Evolutionary conservation across 2,113 vertebrate species (phyloP).

Genomic region (Parotia lawesii): DNA sequence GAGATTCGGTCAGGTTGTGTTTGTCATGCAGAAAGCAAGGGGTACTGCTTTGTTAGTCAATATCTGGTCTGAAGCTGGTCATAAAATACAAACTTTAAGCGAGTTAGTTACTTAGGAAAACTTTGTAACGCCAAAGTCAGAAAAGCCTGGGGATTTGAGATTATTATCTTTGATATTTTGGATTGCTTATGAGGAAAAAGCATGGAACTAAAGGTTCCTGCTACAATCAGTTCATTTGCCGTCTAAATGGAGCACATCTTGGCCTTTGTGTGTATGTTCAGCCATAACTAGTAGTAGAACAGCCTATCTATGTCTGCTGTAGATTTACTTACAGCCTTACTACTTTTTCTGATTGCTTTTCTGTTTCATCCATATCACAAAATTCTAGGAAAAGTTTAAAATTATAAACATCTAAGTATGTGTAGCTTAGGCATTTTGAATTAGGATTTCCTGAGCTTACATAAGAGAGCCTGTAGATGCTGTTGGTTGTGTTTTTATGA

Average conservation of each 20-base stretch:
- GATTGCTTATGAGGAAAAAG: not conserved
- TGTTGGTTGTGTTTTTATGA: not conserved
- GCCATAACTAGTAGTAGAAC: not conserved
- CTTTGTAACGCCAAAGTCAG: not conserved
- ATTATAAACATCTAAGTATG: not conserved
- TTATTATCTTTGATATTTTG: not conserved
- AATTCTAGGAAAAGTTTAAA: not conserved
- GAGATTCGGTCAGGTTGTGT: not conserved
- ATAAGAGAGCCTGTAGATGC: not conserved
- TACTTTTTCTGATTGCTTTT: not conserved
- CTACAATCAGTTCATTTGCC: not conserved
- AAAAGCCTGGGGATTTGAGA: not conserved
- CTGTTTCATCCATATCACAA: not conserved
- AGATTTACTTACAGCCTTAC: not conserved
- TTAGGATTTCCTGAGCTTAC: not conserved
- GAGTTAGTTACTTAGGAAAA: not conserved
- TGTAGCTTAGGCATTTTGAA: not conserved
- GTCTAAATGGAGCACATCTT: not conserved
- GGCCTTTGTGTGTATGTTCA: not conserved
- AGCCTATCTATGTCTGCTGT: not conserved
- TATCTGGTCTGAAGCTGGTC: not conserved
- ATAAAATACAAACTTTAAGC: not conserved
- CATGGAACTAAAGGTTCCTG: not conserved
- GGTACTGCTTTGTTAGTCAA: not conserved
- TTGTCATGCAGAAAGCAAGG: not conserved